Conservation (phyloP, 2,888 invertebrate genomes). For the Stenolophus ochropezus region DNA sequence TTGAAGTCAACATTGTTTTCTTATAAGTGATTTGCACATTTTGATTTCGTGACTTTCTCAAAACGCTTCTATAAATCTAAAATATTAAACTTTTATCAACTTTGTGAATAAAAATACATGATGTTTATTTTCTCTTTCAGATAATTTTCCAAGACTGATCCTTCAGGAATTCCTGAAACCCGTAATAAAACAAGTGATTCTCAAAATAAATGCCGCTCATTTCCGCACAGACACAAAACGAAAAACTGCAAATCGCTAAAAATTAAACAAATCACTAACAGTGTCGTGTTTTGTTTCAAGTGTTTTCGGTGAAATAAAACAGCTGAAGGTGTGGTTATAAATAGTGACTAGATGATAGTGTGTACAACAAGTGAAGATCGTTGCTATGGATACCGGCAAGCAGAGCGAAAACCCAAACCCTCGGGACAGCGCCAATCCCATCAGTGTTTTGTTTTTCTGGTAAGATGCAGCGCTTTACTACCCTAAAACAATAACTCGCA, state of each 20-base stretch:
- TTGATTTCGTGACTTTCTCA: background rate
- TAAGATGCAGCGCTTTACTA: constrained; percentile 71
- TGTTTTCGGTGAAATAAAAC: constrained; percentile 7
- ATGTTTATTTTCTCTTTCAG: background rate
- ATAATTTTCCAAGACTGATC: background rate
- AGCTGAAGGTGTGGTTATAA: constrained; percentile 4
- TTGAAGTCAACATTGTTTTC: background rate
- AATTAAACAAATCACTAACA: constrained; percentile 3
- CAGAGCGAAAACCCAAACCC: constrained; percentile 75
- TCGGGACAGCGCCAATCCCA: constrained; percentile 72
- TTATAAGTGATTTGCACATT: constrained; percentile 12
- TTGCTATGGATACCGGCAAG: constrained; percentile 73
- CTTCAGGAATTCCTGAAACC: background rate
- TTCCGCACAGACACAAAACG: constrained; percentile 48
- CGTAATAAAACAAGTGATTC: constrained; percentile 34
- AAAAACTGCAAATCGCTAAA: constrained; percentile 23
- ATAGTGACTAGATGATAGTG: constrained; percentile 19
- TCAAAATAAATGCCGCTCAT: constrained; percentile 41
- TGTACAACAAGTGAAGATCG: background rate
- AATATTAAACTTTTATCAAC: no score
- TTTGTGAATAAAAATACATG: no score
- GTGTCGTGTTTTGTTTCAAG: constrained; percentile 8
- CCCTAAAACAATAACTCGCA: no score
- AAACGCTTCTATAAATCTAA: background rate
- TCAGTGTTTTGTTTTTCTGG: constrained; percentile 75